phyloP scores from a whole-genome alignment of 2,113 vertebrate genomes.

The Oenanthe oenanthe region DNA sequence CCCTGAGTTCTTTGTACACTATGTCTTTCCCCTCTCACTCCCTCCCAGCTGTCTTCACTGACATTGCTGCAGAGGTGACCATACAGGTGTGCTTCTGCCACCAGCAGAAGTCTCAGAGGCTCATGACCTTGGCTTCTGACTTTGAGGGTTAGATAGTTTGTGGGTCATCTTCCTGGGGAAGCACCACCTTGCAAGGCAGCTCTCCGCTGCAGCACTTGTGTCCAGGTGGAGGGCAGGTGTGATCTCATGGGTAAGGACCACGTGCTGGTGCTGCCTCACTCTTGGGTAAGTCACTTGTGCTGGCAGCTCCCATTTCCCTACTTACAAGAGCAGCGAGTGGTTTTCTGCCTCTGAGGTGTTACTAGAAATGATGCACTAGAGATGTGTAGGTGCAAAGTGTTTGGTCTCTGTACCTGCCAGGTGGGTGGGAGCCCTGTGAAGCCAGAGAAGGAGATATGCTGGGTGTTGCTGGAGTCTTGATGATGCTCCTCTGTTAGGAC shows the following conservation, averaged over 20 bases:
- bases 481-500: not conserved
- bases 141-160: not conserved
- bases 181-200: not conserved
- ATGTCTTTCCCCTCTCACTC: not conserved
- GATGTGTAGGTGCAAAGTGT: not conserved
- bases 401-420: not conserved
- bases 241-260: not conserved
- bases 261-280: not conserved
- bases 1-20: not conserved
- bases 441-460: not conserved
- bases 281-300: not conserved
- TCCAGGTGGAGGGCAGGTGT: not conserved
- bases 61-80: not conserved
- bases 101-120: not conserved
- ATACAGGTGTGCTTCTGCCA: not conserved
- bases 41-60: not conserved
- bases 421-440: not conserved
- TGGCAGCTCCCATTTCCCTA: not conserved
- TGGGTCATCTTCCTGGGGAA: not conserved
- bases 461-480: not conserved
- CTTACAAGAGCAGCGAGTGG: not conserved
- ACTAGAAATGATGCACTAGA: constrained; percentile 6
- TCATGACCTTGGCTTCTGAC: not conserved
- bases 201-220: not conserved
- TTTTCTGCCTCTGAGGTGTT: not conserved